Evolutionary conservation across 1,140 invertebrate species (phyloP).

Genomic region (Drosophila kurseongensis): DNA sequence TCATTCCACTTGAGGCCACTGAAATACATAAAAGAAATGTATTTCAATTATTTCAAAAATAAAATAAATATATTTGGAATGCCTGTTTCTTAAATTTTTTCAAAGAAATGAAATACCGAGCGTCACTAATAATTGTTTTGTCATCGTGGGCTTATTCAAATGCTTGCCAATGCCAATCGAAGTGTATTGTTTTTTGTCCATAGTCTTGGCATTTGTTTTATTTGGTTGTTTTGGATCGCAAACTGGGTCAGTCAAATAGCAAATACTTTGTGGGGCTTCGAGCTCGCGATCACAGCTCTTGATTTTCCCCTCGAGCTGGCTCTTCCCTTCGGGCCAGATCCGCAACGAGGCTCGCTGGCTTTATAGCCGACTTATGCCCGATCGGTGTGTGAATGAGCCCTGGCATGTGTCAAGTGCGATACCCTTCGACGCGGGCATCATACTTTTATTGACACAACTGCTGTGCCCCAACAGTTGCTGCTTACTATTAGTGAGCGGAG

Average conservation of each 20-base stretch:
- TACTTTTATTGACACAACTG: constrained; percentile 64
- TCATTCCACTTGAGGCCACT: not conserved
- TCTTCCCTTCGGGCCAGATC: constrained; percentile 32
- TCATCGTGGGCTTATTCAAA: constrained; percentile 16
- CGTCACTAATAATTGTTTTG: not conserved
- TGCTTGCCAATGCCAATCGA: constrained; percentile 44
- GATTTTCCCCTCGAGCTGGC: not conserved
- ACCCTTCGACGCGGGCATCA: constrained; percentile 55
- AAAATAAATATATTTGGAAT: too few species aligned
- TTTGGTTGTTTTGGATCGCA: constrained; percentile 9
- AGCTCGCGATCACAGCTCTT: constrained; percentile 7
- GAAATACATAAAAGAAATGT: not conserved
- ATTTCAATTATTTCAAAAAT: too few species aligned
- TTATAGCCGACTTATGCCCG: constrained; percentile 2
- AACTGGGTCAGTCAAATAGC: constrained; percentile 43
- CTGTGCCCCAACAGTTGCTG: constrained; percentile 20
- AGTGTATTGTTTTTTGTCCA: constrained; percentile 15
- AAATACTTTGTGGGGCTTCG: constrained; percentile 15
- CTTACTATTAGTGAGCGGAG: constrained; percentile 9
- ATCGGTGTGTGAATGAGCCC: constrained; percentile 15
- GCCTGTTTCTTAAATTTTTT: too few species aligned
- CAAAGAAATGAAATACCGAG: not conserved
- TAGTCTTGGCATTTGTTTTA: constrained; percentile 3
- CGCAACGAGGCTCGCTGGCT: constrained; percentile 1
- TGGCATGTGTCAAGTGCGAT: constrained; percentile 54